Conservation (phyloP, 2,113 vertebrate species). For the Rhynchomys soricoides region DNA sequence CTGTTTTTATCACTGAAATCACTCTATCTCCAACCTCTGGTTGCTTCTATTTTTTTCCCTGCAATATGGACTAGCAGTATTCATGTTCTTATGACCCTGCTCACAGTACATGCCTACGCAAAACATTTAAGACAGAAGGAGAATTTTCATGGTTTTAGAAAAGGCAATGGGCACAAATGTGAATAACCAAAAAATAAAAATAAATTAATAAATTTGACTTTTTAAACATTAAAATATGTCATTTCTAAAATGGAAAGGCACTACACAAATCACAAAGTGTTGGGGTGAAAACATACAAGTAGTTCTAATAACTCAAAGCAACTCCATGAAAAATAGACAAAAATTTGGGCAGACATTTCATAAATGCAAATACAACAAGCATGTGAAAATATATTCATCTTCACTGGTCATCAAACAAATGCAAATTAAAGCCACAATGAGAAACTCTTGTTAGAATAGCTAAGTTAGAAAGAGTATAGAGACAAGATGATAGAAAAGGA, state of each 20-base stretch:
- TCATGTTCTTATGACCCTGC: neutral
- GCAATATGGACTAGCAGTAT: slow-evolving; percentile 6
- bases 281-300: neutral
- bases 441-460: neutral
- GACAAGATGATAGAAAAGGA: neutral
- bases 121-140: slow-evolving; percentile 3
- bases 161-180: slow-evolving; percentile 9
- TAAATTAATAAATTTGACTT: slow-evolving; percentile 7
- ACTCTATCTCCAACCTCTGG: neutral
- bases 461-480: neutral
- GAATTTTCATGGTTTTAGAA: neutral
- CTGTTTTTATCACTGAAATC: neutral
- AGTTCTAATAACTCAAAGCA: neutral
- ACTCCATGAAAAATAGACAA: neutral
- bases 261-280: neutral
- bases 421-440: slow-evolving; percentile 15
- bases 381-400: neutral
- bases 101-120: neutral
- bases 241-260: slow-evolving; percentile 30
- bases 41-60: neutral
- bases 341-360: neutral
- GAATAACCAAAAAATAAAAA: slow-evolving; percentile 17
- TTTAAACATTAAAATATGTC: slow-evolving; percentile 41
- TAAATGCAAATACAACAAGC: slow-evolving; percentile 33
- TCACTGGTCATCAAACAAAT: slow-evolving; percentile 5